These are phyloP conservation scores for Trachymyrmex cornetzi DNA, from an alignment of 1,140 invertebrate genomes.

Conservation along the genomic window DNA sequence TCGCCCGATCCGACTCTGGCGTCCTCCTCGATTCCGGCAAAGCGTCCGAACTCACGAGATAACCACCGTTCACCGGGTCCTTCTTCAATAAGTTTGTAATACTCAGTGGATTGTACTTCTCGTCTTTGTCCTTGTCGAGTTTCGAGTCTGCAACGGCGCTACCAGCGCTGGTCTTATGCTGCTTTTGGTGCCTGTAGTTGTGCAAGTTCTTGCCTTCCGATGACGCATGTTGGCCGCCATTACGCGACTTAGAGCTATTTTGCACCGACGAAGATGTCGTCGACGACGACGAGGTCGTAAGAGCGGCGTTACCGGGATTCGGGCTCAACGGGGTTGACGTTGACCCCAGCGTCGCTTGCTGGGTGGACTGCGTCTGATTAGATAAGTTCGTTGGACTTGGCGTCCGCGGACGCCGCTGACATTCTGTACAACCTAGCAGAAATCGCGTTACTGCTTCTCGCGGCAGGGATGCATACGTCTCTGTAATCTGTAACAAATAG, in stretches of 20 bases:
- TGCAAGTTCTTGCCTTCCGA: constrained; percentile 82
- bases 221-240: constrained; percentile 74
- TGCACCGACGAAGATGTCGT: constrained; percentile 77
- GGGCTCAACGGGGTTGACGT: constrained; percentile 64
- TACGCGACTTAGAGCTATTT: constrained; percentile 79
- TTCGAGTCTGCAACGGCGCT: constrained; percentile 38
- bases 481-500: constrained; percentile 93
- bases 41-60: constrained; percentile 65
- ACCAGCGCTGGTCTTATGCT: constrained; percentile 39
- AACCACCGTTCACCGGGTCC: constrained; percentile 84
- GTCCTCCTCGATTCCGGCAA: constrained; percentile 81
- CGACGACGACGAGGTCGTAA: constrained; percentile 73
- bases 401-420: constrained; percentile 94
- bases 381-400: constrained; percentile 87
- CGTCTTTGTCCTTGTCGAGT: constrained; percentile 83
- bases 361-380: constrained; percentile 73
- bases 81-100: constrained; percentile 90
- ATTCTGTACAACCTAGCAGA: constrained; percentile 96
- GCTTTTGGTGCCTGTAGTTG: constrained; percentile 82
- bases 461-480: constrained; percentile 97
- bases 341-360: constrained; percentile 60
- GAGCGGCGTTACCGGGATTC: constrained; percentile 63
- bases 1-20: constrained; percentile 83
- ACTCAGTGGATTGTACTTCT: constrained; percentile 90
- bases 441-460: constrained; percentile 98